phyloP scores from a whole-genome alignment of 1,140 invertebrate species.

The Cardiocondyla obscurior region DNA sequence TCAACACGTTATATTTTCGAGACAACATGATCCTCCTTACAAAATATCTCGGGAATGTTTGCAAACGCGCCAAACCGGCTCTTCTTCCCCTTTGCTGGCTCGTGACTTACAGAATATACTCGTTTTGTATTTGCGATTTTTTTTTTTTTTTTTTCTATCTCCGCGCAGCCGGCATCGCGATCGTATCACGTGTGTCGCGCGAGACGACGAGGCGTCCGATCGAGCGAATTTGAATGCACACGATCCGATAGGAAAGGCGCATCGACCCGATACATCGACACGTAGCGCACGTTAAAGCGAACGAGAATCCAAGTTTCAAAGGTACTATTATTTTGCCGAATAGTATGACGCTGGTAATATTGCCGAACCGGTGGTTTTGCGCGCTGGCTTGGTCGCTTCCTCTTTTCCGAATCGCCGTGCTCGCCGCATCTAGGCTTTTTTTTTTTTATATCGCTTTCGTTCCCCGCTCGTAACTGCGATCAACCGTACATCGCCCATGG shows the following conservation, averaged over 20 bases:
- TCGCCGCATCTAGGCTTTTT: conserved; percentile 36
- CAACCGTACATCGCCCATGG: conserved; percentile 63
- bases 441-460: conserved; percentile 56
- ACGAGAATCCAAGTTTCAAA: conserved; percentile 64
- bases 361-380: conserved; percentile 1
- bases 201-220: conserved; percentile 4
- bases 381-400: conserved; percentile 29
- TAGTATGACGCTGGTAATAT: conserved; percentile 29
- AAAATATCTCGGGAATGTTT: background rate
- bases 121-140: conserved; percentile 1
- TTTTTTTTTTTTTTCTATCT: conserved; percentile 57
- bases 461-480: conserved; percentile 55
- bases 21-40: background rate
- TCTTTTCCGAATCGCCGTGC: conserved; percentile 16
- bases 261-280: conserved; percentile 61
- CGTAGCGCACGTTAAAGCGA: conserved; percentile 64
- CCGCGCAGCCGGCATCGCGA: background rate
- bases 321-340: conserved; percentile 49
- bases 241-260: conserved; percentile 24
- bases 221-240: conserved; percentile 33
- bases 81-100: background rate
- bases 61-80: background rate
- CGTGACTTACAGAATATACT: background rate
- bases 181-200: background rate
- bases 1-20: conserved; percentile 13